phyloP scores from a whole-genome alignment of 2,113 vertebrate species.

The Hemibates koningsi region DNA sequence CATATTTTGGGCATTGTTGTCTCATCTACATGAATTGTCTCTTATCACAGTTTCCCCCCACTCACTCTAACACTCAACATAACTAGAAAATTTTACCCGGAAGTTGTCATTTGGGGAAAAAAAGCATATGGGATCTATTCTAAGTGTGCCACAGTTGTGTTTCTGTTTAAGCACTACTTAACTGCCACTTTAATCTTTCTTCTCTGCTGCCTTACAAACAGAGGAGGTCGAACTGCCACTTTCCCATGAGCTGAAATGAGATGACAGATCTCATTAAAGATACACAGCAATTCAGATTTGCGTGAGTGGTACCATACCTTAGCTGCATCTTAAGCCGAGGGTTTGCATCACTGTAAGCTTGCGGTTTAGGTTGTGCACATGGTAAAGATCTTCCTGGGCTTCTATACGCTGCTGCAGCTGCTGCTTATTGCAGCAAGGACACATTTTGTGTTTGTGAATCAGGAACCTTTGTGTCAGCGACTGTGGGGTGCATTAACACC shows the following conservation, averaged over 20 bases:
- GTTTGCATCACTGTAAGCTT: conserved; percentile 9
- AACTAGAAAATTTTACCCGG: background rate
- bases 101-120: accelerated
- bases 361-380: background rate
- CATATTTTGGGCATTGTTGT: background rate
- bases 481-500: background rate
- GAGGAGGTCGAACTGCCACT: background rate
- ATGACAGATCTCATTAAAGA: conserved; percentile 20
- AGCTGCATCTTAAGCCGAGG: background rate
- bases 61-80: background rate
- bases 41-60: background rate
- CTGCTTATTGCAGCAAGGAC: background rate
- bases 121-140: background rate
- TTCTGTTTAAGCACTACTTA: background rate
- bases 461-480: background rate
- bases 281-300: conserved; percentile 13
- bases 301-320: background rate
- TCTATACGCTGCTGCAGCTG: background rate
- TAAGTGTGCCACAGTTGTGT: background rate
- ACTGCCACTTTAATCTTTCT: background rate
- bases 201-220: background rate
- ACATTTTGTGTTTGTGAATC: conserved; percentile 8
- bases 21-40: background rate
- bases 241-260: conserved; percentile 17
- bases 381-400: background rate